Percentiles rank a stretch among this genome's conserved stretches.
Evolutionary conservation across 2,797 vertebrate genomes (phyloP).

Genomic region (Sebastes diploproa): DNA sequence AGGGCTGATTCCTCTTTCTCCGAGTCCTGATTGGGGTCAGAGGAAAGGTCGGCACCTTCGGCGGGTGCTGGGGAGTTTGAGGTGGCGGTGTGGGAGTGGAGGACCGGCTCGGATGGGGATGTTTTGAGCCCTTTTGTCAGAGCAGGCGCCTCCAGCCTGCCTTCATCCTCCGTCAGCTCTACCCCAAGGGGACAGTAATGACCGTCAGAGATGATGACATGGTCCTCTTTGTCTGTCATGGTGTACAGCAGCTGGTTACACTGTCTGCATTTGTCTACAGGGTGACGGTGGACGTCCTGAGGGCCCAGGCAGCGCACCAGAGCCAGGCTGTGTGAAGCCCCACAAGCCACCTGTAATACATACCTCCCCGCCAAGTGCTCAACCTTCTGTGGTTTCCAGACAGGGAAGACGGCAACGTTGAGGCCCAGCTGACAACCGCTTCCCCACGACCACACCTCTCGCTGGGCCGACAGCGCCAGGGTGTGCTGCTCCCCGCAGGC

Average conservation of each 20-base stretch:
- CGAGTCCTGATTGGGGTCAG: constrained; percentile 28
- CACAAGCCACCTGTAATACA: constrained; percentile 93
- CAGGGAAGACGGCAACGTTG: constrained; percentile 82
- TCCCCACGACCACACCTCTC: constrained; percentile 97
- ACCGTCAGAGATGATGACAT: constrained; percentile 97
- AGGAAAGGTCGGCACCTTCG: not conserved
- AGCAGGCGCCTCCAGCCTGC: constrained; percentile 28
- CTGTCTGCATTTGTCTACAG: constrained; percentile 92
- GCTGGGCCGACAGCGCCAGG: constrained; percentile 87
- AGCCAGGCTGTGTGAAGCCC: constrained; percentile 91
- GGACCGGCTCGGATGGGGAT: constrained; percentile 73
- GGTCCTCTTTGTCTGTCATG: constrained; percentile 98
- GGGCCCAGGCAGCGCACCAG: constrained; percentile 88
- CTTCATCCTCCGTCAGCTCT: constrained; percentile 79
- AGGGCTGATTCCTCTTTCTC: constrained; percentile 2
- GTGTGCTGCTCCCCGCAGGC: constrained; percentile 93
- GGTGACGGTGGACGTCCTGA: constrained; percentile 81
- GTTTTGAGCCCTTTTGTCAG: constrained; percentile 37
- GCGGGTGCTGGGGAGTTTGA: not conserved
- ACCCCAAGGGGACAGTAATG: constrained; percentile 91
- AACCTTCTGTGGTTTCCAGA: constrained; percentile 91
- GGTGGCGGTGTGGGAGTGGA: constrained; percentile 45
- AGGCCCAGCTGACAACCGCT: constrained; percentile 91
- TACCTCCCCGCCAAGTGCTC: constrained; percentile 89
- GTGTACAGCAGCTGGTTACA: constrained; percentile 96